Conservation (phyloP, 2,888 invertebrate species). For the Oscheius sp. region DNA sequence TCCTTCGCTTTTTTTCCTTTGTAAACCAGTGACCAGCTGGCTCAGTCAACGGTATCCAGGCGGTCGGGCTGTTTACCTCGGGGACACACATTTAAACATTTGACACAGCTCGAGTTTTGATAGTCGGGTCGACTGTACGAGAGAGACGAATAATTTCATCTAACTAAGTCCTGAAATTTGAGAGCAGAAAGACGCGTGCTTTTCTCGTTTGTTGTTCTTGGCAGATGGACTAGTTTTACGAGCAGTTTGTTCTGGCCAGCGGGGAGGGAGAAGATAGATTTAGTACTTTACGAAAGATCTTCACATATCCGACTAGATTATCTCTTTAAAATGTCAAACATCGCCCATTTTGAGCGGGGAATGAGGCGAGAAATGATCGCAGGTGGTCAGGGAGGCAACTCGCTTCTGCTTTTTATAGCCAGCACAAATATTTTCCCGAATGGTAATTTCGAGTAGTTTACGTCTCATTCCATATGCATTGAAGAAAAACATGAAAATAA, state of each 20-base stretch:
- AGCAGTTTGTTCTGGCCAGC: slow-evolving; percentile 19
- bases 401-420: too few relatives aligned
- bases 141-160: too few relatives aligned
- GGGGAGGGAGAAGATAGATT: neutral
- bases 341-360: too few relatives aligned
- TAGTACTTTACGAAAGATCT: slow-evolving; percentile 5
- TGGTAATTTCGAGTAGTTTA: too few relatives aligned
- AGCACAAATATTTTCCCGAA: too few relatives aligned
- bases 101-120: neutral
- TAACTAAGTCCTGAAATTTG: neutral
- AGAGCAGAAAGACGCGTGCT: neutral
- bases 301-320: neutral
- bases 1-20: neutral
- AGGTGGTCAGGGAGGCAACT: too few relatives aligned
- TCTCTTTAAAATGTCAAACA: neutral
- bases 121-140: neutral
- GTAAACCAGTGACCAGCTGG: slow-evolving; percentile 1
- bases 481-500: too few relatives aligned
- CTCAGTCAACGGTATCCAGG: neutral
- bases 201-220: slow-evolving; percentile 14
- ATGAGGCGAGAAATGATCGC: too few relatives aligned
- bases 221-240: slow-evolving; percentile 27
- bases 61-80: neutral
- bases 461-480: too few relatives aligned
- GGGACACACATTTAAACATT: neutral